Percentiles rank a stretch among this genome's conserved stretches.
phyloP scores from a whole-genome alignment of 2,113 vertebrate genomes.

The Rattus norvegicus region DNA sequence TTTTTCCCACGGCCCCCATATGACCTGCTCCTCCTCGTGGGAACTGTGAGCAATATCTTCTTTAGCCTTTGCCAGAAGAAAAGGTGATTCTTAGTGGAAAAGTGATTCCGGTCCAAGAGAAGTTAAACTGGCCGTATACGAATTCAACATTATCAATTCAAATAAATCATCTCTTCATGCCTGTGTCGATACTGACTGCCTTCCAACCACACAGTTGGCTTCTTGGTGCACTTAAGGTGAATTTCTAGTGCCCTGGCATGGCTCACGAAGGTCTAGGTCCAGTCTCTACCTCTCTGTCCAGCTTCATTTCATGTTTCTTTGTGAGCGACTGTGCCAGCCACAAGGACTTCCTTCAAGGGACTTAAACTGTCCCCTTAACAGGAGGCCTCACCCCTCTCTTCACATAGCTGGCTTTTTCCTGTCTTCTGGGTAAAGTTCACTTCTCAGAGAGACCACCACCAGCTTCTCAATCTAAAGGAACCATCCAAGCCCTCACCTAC shows the following conservation, averaged over 20 bases:
- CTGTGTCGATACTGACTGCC: neutral
- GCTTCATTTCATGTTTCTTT: neutral
- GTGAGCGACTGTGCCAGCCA: neutral
- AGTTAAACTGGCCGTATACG: neutral
- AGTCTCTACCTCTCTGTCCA: neutral
- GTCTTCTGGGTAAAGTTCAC: neutral
- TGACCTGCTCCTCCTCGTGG: neutral
- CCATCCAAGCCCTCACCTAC: neutral
- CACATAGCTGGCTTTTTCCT: neutral
- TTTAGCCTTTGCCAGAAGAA: neutral
- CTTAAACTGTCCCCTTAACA: neutral
- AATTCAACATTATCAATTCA: neutral
- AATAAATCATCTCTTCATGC: neutral
- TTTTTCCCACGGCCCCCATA: neutral
- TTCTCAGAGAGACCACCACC: neutral
- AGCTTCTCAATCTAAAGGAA: neutral
- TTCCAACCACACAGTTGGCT: neutral
- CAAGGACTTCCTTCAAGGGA: neutral
- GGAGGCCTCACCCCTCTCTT: neutral
- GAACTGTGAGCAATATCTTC: neutral
- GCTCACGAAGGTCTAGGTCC: neutral
- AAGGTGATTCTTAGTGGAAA: conserved; percentile 22
- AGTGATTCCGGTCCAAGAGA: neutral
- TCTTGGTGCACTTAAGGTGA: neutral
- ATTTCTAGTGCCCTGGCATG: neutral